These are phyloP conservation scores for Dioctria rufipes DNA, from an alignment of 2,888 invertebrate species.

Conservation along the genomic window DNA sequence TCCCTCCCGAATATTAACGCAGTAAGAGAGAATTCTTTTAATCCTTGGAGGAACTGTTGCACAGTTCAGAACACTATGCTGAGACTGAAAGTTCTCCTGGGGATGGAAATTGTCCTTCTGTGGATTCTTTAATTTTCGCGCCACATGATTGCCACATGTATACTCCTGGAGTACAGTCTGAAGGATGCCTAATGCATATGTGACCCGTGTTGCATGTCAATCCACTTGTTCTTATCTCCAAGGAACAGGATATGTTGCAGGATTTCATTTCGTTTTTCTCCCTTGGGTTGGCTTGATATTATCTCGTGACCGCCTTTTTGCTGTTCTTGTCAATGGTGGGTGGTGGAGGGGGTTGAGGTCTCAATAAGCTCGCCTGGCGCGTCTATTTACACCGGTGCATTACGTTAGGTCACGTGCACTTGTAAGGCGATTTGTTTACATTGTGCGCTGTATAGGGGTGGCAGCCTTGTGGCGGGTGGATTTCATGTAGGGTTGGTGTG, in stretches of 20 bases:
- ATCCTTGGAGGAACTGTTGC: conserved; percentile 27
- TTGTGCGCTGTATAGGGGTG: conserved; percentile 32
- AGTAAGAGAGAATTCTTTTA: not conserved
- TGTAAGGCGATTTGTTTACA: conserved; percentile 58
- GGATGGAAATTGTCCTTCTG: conserved; percentile 4
- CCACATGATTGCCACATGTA: no score
- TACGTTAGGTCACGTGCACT: conserved; percentile 56
- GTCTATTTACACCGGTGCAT: conserved; percentile 54
- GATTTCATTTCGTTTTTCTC: conserved; percentile 4
- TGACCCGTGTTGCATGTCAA: conserved; percentile 37
- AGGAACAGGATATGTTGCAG: conserved; percentile 23
- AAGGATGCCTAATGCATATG: not conserved
- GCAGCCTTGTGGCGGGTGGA: not conserved
- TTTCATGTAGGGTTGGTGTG: conserved; percentile 52
- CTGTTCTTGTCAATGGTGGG: conserved; percentile 1
- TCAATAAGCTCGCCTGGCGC: conserved; percentile 58
- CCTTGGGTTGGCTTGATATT: not conserved
- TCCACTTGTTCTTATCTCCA: conserved; percentile 25
- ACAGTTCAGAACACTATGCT: not conserved
- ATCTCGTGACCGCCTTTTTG: conserved; percentile 25
- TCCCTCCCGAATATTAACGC: not conserved
- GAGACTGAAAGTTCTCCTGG: not conserved
- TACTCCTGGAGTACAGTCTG: not conserved
- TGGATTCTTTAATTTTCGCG: not conserved
- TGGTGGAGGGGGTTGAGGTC: conserved; percentile 1